These are phyloP conservation scores for Orchestia grillus DNA, from an alignment of 1,140 invertebrate genomes.

Conservation along the genomic window DNA sequence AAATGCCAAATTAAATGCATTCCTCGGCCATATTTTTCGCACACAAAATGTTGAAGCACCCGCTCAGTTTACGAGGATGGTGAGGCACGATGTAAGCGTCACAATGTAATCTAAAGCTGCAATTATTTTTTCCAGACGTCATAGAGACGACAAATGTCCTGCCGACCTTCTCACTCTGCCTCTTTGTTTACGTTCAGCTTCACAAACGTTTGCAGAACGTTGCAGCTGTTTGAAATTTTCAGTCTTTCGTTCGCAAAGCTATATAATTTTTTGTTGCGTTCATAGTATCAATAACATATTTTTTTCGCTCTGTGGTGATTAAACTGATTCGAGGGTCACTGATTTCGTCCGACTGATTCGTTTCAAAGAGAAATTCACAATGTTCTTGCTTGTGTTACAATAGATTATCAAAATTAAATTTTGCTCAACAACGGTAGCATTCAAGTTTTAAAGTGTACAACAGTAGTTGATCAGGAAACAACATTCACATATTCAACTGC, in stretches of 20 bases:
- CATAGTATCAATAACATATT: neutral
- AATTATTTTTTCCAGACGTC: neutral
- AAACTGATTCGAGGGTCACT: neutral
- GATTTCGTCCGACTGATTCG: neutral
- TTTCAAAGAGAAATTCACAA: neutral
- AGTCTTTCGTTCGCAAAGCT: neutral
- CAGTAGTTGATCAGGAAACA: too few species aligned
- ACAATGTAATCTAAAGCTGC: conserved; percentile 29
- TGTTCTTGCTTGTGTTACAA: too few species aligned
- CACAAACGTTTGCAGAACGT: neutral
- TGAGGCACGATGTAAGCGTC: conserved; percentile 31
- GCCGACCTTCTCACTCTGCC: neutral
- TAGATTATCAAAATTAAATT: too few species aligned
- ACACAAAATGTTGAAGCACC: conserved; percentile 7
- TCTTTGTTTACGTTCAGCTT: neutral
- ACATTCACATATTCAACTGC: too few species aligned
- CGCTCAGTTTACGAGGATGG: neutral
- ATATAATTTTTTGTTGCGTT: neutral
- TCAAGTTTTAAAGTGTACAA: too few species aligned
- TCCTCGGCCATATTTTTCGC: conserved; percentile 5
- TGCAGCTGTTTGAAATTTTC: neutral
- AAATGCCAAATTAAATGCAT: conserved; percentile 46
- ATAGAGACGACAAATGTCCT: neutral
- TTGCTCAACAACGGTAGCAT: too few species aligned
- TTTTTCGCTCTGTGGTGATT: neutral